phyloP scores from a whole-genome alignment of 1,140 invertebrate species.

The Pectinophora gossypiella region DNA sequence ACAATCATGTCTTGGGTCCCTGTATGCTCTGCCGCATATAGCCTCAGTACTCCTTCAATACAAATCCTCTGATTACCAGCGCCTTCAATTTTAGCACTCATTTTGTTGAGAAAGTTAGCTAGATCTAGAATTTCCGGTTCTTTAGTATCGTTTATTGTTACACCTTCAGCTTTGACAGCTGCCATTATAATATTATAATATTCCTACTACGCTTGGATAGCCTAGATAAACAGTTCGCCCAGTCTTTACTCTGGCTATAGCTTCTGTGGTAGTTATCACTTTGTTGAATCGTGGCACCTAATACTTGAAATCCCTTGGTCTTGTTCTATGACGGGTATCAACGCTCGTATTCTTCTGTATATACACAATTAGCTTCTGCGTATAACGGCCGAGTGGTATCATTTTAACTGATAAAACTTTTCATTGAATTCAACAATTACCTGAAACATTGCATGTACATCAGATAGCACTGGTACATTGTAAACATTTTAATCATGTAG shows the following conservation, averaged over 20 bases:
- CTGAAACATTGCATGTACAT: no score
- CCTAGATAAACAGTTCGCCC: constrained; percentile 31
- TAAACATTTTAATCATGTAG: no score
- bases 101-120: constrained; percentile 23
- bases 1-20: constrained; percentile 38
- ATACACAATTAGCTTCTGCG: no score
- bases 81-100: constrained; percentile 37
- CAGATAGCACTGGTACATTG: no score
- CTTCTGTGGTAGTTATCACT: constrained; percentile 18
- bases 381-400: no score
- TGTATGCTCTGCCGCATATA: constrained; percentile 20
- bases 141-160: constrained; percentile 29
- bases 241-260: constrained; percentile 16
- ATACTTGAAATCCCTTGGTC: constrained; percentile 21
- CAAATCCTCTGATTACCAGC: constrained; percentile 14
- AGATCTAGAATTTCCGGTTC: constrained; percentile 38
- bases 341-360: no score
- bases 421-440: no score
- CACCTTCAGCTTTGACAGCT: neutral
- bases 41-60: constrained; percentile 18
- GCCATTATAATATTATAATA: neutral
- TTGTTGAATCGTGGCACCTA: constrained; percentile 26
- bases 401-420: no score
- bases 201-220: neutral
- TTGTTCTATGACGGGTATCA: no score